These are phyloP conservation scores for Ophthalmolycus amberensis DNA, from an alignment of 2,113 vertebrate species.

Conservation along the genomic window DNA sequence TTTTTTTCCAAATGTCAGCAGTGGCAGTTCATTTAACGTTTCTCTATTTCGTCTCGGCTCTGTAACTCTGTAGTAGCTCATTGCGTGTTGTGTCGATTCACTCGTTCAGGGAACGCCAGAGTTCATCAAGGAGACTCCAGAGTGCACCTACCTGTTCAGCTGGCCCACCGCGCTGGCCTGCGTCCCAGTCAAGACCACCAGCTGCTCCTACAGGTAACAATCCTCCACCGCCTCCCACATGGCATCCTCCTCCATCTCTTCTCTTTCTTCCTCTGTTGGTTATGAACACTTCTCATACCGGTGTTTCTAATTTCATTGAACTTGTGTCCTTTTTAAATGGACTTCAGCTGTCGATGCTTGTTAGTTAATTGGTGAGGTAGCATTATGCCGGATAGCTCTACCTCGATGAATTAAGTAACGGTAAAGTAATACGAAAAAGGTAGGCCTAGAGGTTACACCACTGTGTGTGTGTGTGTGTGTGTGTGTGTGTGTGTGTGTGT, in stretches of 20 bases:
- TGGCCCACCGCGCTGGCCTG: constrained; percentile 93
- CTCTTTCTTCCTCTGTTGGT: neutral
- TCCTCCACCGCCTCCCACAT: neutral
- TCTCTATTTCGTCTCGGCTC: neutral
- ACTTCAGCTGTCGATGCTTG: neutral
- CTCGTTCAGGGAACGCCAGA: constrained; percentile 82
- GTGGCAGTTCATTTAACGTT: neutral
- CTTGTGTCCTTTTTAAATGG: neutral
- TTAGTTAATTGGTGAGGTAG: neutral
- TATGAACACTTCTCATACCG: neutral
- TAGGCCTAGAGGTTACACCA: neutral
- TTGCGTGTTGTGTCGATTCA: constrained; percentile 3
- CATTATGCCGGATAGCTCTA: neutral
- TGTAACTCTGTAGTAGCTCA: constrained; percentile 19
- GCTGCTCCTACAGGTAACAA: constrained; percentile 92
- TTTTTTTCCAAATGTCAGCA: neutral
- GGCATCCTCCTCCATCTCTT: neutral
- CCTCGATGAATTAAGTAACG: neutral
- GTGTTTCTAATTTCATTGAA: neutral
- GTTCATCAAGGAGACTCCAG: constrained; percentile 92
- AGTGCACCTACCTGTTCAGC: constrained; percentile 94
- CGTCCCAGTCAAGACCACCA: constrained; percentile 86
- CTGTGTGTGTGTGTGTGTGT: neutral
- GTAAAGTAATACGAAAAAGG: neutral
- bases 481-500: neutral